Base-by-base conservation (phyloP, 1,140 invertebrate species). In the Frieseomelitta varia region DNA sequence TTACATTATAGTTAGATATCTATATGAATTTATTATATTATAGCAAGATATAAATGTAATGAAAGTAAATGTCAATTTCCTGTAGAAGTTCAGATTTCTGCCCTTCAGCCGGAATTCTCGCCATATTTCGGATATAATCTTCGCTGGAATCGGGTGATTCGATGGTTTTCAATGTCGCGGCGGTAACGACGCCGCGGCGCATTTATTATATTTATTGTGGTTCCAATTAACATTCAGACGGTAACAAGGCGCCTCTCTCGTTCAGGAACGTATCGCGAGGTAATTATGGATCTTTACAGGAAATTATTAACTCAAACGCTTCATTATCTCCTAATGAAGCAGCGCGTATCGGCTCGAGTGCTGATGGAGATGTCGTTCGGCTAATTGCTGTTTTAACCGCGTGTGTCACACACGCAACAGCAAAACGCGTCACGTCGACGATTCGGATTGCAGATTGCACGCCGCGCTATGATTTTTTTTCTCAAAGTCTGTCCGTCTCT, bases 241-340 rank as follows among this genome's bases (percentile, higher is more conserved):
- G 72, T 87, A 80, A 77, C 27, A 53, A 56, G 39, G 39, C 81
- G 69, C 72, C 30, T 81, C 56, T 24, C 30, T 56, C 73, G n/a
- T 78, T 58, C 34, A 19, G 39, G 27, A 53, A n/a, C 51, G 56
- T n/a, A 86, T 76, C 71, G 67, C 84, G 19, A 17, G 72, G 71
- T 75, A 87, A 89, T 90, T 89, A 85, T 63, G 56, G 73, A 84
- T 87, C 88, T 84, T 87, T 89, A 72, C 88, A 85, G 88, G 88
- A 90, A 90, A 90, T 89, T 90, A 90, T 90, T 90, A 90, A 89
- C 83, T 87, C 83, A 58, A 56, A 68, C 88, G 88, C 82, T 87
- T 90, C 79, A 87, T 90, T 90, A 90, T 87, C 88, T 79, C 79
- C 53, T 90, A 90, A 90, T 87, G 88, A 90, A 90, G 88, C 85